phyloP scores from a whole-genome alignment of 2,888 invertebrate genomes.

The Trissoscelio sp. region DNA sequence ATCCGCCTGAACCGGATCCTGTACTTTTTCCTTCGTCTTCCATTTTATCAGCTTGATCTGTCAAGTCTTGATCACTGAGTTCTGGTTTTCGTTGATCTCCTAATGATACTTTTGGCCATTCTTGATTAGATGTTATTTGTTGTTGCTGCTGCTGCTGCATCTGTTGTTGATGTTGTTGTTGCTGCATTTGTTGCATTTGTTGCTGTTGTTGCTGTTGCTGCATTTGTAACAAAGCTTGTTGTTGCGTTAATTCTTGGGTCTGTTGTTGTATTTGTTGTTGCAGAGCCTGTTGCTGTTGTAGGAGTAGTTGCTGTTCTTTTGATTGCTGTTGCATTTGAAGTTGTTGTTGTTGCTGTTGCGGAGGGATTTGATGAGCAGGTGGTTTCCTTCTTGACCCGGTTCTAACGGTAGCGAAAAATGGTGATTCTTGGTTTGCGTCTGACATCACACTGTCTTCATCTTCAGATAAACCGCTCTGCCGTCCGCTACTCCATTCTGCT shows the following conservation, averaged over 20 bases:
- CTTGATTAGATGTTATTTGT: slow-evolving; percentile 73
- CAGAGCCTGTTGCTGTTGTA: slow-evolving; percentile 75
- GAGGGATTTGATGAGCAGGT: slow-evolving; percentile 65
- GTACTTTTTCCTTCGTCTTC: slow-evolving; percentile 87
- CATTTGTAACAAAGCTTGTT: slow-evolving; percentile 78
- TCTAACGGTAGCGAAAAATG: slow-evolving; percentile 87
- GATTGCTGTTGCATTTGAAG: slow-evolving; percentile 77
- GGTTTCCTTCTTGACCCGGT: slow-evolving; percentile 80
- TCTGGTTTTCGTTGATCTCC: slow-evolving; percentile 85
- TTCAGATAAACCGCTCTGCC: slow-evolving; percentile 88
- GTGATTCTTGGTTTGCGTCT: slow-evolving; percentile 87
- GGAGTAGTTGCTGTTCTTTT: slow-evolving; percentile 74
- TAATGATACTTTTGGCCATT: slow-evolving; percentile 84
- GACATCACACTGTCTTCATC: slow-evolving; percentile 89
- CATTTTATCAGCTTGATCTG: slow-evolving; percentile 85
- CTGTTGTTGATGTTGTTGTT: slow-evolving; percentile 71
- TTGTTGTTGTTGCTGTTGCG: slow-evolving; percentile 72
- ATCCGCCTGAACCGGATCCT: no score
- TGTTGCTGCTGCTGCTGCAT: slow-evolving; percentile 74
- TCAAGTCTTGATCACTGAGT: slow-evolving; percentile 86
- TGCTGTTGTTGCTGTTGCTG: slow-evolving; percentile 71
- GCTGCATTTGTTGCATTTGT: slow-evolving; percentile 71
- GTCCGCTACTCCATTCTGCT: slow-evolving; percentile 89
- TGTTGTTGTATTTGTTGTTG: slow-evolving; percentile 77
- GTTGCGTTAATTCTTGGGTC: slow-evolving; percentile 73